Conservation (phyloP, 2,113 vertebrate species). For the Regulus satrapa region DNA sequence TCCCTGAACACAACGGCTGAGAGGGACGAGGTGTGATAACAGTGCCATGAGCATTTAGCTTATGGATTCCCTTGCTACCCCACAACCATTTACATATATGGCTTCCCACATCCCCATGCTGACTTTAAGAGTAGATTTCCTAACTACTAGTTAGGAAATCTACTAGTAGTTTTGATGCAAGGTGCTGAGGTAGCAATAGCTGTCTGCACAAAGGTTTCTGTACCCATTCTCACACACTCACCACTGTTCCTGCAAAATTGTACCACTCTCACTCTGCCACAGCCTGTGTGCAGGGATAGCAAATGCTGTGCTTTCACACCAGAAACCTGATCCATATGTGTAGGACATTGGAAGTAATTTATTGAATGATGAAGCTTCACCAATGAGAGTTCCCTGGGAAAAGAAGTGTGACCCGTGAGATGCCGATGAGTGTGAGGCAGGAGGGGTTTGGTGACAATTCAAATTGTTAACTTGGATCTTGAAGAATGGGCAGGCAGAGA, state of each 20-base stretch:
- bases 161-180: background rate
- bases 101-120: background rate
- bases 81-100: background rate
- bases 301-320: background rate
- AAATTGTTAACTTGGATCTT: background rate
- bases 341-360: background rate
- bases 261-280: background rate
- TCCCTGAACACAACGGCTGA: background rate
- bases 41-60: background rate
- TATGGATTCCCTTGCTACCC: background rate
- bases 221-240: background rate
- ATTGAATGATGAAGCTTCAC: background rate
- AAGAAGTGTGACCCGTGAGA: background rate
- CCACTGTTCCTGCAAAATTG: background rate
- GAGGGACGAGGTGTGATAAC: background rate
- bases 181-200: background rate
- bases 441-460: background rate
- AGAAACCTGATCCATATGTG: background rate
- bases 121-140: background rate
- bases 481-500: background rate
- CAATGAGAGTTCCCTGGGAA: rapidly evolving
- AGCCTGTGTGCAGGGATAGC: background rate
- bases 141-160: no score
- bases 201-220: background rate
- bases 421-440: background rate